Conservation (phyloP, 2,797 vertebrate species). For the Lindbergichthys nudifrons region DNA sequence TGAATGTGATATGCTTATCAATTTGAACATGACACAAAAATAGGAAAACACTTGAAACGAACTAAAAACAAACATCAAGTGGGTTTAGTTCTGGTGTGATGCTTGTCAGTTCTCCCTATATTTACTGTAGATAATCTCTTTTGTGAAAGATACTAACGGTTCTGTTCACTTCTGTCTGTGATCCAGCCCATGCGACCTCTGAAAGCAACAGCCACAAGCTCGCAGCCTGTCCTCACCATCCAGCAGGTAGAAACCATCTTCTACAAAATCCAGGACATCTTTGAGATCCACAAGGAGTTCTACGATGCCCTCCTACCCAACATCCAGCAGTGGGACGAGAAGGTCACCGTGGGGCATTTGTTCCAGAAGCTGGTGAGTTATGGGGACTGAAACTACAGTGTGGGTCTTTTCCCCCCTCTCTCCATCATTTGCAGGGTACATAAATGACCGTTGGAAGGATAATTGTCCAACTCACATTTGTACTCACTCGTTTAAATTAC, state of each 20-base stretch:
- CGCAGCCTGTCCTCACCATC: constrained; percentile 94
- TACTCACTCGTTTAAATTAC: constrained; percentile 35
- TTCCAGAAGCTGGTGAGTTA: constrained; percentile 96
- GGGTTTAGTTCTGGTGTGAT: neutral
- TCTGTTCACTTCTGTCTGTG: constrained; percentile 1
- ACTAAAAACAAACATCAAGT: neutral
- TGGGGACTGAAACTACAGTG: constrained; percentile 1
- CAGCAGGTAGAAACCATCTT: constrained; percentile 98
- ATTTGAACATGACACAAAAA: too few species aligned
- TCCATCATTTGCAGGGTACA: constrained; percentile 21
- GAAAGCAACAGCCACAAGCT: constrained; percentile 95
- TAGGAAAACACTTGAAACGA: neutral
- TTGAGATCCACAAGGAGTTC: constrained; percentile 97
- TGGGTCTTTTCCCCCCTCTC: neutral
- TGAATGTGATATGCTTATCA: neutral
- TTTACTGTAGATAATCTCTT: neutral
- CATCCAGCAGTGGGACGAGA: constrained; percentile 97
- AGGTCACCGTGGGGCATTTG: constrained; percentile 95
- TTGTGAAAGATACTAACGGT: neutral
- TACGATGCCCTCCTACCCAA: constrained; percentile 93
- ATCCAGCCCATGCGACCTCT: constrained; percentile 96
- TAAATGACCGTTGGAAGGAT: constrained; percentile 20
- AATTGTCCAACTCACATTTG: neutral
- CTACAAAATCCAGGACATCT: constrained; percentile 98
- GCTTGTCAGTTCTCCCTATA: neutral